Base-by-base conservation (phyloP, 2,888 invertebrate species). In the Pilophorus perplexus region DNA sequence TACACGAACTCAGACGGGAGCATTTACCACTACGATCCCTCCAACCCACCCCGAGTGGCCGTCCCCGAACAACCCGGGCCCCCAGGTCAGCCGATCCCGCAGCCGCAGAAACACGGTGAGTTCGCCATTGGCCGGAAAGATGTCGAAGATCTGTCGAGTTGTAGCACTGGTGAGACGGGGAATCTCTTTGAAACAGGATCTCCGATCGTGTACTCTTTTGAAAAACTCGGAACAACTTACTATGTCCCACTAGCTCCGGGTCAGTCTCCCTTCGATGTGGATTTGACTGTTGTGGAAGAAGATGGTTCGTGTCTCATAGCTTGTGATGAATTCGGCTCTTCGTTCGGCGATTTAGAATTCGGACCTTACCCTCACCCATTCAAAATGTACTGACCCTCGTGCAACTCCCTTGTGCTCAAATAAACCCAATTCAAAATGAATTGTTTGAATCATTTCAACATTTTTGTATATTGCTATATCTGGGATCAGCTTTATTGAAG, bases 21-120 rank as follows among this genome's bases (percentile, higher is more conserved):
- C 1, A 77, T 88, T 14, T 91, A 91, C 76, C 86, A 86, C 69
- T 89, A 85, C 77, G 88, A 90, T 74, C 89, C 90, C 0, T 79
- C 81, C 38, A 85, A 86, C 75, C 86, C 85, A 10, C 87, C 86
- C 10, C 73, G 73, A 66, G 67, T 73, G 18, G 64, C 64, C 8
- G 42, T 54, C 22, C 18, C 40, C 2, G 54, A 65, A 16, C 40
- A 20, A 16, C 42, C 64, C n/a, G 52, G 18, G 12, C 18, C 69
- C 22, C 60, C 66, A 5, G 27, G 44, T n/a, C 22, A 59, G 50
- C 64, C 62, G 37, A 48, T 46, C 14, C 12, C 62, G 6, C 69
- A 57, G 42, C 52, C 64, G 23, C 67, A 66, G 23, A 66, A 68
- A 52, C 68, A 67, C 23, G 67, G 68, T 68, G 66, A 68, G 68